Percentiles rank a stretch among this genome's conserved stretches.
These are phyloP conservation scores for Polymixis lichenea DNA, from an alignment of 2,888 invertebrate genomes.

Conservation along the genomic window DNA sequence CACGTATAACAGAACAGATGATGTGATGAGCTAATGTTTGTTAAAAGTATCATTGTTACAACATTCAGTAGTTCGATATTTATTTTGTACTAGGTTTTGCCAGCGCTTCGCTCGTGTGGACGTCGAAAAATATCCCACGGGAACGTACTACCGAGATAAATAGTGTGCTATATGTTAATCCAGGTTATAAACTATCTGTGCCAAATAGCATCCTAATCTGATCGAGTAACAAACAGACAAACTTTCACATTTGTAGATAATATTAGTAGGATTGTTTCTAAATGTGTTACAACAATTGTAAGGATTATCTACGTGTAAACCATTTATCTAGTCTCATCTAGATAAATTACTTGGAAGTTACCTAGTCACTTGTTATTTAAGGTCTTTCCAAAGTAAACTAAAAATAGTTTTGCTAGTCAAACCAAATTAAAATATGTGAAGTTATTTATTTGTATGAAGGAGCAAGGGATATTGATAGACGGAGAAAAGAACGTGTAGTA, in stretches of 20 bases:
- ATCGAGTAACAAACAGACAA: too few species aligned
- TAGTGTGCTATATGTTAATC: too few species aligned
- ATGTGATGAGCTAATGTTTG: slow-evolving; percentile 56
- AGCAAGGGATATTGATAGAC: neutral
- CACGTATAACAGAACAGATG: slow-evolving; percentile 57
- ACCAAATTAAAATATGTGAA: neutral
- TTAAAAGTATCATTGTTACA: slow-evolving; percentile 45
- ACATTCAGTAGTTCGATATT: slow-evolving; percentile 1
- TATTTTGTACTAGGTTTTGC: neutral
- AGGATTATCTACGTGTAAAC: neutral
- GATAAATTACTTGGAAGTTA: neutral
- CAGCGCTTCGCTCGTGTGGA: too few species aligned
- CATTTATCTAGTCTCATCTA: neutral
- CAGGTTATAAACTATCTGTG: too few species aligned
- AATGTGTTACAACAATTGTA: neutral
- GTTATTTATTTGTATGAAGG: neutral
- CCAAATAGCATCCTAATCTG: too few species aligned
- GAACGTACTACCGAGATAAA: too few species aligned
- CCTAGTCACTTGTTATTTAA: too few species aligned
- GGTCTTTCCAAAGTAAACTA: neutral
- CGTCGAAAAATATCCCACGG: too few species aligned
- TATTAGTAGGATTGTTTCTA: neutral
- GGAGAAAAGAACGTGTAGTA: neutral
- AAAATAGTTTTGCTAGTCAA: neutral
- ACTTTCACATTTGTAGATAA: too few species aligned